phyloP scores from a whole-genome alignment of 2,888 invertebrate genomes.

The Drosophila hamatofila region DNA sequence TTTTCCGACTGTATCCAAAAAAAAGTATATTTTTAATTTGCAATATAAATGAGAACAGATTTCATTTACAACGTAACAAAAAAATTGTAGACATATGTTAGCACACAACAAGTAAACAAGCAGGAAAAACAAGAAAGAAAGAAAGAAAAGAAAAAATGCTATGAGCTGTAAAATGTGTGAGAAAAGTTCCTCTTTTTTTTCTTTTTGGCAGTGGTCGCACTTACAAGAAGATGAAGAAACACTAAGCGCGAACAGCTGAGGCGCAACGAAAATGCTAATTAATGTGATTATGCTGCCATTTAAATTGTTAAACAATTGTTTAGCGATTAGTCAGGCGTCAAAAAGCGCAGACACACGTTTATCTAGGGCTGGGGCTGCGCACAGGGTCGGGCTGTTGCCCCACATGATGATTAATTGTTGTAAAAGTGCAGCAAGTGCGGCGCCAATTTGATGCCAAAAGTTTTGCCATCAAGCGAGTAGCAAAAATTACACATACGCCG shows the following conservation, averaged over 20 bases:
- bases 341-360: slow-evolving; percentile 27
- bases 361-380: not conserved
- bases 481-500: slow-evolving; percentile 56
- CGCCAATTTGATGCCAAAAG: slow-evolving; percentile 78
- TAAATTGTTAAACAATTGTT: slow-evolving; percentile 80
- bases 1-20: slow-evolving; percentile 5
- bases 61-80: not conserved
- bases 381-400: slow-evolving; percentile 14
- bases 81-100: slow-evolving; percentile 5
- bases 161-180: slow-evolving; percentile 24
- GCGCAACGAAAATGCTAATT: slow-evolving; percentile 76
- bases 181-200: slow-evolving; percentile 14
- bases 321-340: slow-evolving; percentile 77
- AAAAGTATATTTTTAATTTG: slow-evolving; percentile 13
- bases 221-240: slow-evolving; percentile 9
- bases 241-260: slow-evolving; percentile 40
- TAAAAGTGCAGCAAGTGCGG: slow-evolving; percentile 58
- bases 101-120: slow-evolving; percentile 10
- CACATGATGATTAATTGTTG: slow-evolving; percentile 71
- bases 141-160: not conserved
- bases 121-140: slow-evolving; percentile 5
- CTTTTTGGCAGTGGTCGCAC: slow-evolving; percentile 43
- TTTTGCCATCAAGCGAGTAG: slow-evolving; percentile 62
- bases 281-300: slow-evolving; percentile 79
- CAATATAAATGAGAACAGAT: slow-evolving; percentile 22